phyloP scores from a whole-genome alignment of 2,888 invertebrate species.

The Fabriciana adippe region DNA sequence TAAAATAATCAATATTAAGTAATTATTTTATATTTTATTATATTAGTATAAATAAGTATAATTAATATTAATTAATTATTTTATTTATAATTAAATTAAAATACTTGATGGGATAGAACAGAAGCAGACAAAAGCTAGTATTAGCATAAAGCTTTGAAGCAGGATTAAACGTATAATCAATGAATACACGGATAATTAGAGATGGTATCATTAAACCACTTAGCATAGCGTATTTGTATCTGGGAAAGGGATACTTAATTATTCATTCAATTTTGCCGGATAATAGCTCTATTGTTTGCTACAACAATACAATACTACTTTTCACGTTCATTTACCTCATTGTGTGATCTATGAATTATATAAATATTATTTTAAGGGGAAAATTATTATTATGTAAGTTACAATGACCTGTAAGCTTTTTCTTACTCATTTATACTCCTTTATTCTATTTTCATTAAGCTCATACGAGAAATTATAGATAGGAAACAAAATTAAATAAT shows the following conservation, averaged over 20 bases:
- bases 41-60: too few species aligned
- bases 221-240: conserved; percentile 2
- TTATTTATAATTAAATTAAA: too few species aligned
- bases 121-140: too few species aligned
- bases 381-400: neutral
- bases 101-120: neutral
- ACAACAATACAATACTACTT: neutral
- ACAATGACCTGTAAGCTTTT: too few species aligned
- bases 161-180: neutral
- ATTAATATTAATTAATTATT: too few species aligned
- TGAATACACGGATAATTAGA: neutral
- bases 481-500: too few species aligned
- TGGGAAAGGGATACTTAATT: neutral
- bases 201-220: conserved; percentile 10
- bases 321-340: conserved; percentile 8
- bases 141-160: too few species aligned
- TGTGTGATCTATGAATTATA: neutral
- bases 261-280: conserved; percentile 11
- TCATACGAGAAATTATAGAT: too few species aligned
- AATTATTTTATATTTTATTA: too few species aligned
- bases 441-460: too few species aligned
- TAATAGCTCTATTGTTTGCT: conserved; percentile 12
- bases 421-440: too few species aligned
- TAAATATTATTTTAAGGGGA: neutral
- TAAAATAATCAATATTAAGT: too few species aligned